Conservation (phyloP, 2,113 vertebrate species). For the Tachysurus fulvidraco region DNA sequence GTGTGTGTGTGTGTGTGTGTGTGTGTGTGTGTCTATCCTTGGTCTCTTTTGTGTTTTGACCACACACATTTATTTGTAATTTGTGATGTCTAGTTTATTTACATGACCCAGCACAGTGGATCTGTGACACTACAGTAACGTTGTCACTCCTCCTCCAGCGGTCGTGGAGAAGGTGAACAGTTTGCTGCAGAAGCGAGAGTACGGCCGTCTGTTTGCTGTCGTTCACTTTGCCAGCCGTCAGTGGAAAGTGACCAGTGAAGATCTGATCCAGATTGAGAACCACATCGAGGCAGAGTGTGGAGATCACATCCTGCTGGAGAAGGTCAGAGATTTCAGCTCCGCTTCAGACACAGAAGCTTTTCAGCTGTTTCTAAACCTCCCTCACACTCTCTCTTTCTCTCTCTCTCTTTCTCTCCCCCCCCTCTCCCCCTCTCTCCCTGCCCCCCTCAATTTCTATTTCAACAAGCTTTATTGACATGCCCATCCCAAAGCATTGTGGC, state of each 20-base stretch:
- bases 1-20: neutral
- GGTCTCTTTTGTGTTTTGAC: neutral
- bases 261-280: conserved; percentile 81
- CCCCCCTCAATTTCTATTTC: neutral
- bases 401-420: neutral
- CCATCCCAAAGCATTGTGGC: too few relatives aligned
- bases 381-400: neutral
- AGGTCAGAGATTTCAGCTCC: conserved; percentile 68
- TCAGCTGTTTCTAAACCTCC: neutral
- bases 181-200: conserved; percentile 66
- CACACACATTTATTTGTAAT: too few relatives aligned
- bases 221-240: conserved; percentile 86
- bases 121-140: neutral
- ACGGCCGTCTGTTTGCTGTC: conserved; percentile 82
- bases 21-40: neutral
- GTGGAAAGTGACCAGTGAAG: conserved; percentile 85
- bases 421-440: neutral
- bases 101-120: neutral
- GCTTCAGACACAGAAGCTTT: too few relatives aligned
- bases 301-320: conserved; percentile 81
- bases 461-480: too few relatives aligned
- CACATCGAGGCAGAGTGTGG: conserved; percentile 77
- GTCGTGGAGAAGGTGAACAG: conserved; percentile 76
- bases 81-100: too few relatives aligned
- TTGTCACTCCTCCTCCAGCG: conserved; percentile 63